Evolutionary conservation across 2,888 invertebrate species (phyloP).

Genomic region (Trypoxylon attenuatum): DNA sequence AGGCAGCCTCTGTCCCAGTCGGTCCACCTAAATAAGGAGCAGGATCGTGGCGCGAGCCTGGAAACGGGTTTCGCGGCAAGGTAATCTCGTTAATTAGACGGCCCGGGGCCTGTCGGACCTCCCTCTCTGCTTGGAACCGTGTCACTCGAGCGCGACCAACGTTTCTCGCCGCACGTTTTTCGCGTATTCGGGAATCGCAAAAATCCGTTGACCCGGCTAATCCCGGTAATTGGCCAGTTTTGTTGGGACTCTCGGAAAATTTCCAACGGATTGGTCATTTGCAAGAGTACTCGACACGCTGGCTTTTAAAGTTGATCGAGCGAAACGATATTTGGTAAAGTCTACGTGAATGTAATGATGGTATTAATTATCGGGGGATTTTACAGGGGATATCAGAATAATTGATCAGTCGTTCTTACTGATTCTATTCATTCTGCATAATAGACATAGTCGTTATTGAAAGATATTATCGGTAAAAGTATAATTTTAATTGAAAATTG

Average conservation of each 20-base stretch:
- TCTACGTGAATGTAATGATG: too few relatives aligned
- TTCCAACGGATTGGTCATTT: not conserved
- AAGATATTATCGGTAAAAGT: too few relatives aligned
- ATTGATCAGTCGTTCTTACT: too few relatives aligned
- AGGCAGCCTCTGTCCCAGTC: conserved; percentile 34
- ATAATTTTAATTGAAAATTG: too few relatives aligned
- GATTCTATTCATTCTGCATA: too few relatives aligned
- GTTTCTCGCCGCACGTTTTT: conserved; percentile 5
- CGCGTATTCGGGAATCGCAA: not conserved
- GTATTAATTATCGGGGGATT: too few relatives aligned
- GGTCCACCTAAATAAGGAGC: conserved; percentile 47
- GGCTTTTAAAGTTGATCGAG: too few relatives aligned
- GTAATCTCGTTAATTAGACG: conserved; percentile 49
- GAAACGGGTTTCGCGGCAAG: conserved; percentile 44
- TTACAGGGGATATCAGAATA: too few relatives aligned
- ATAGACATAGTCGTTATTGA: too few relatives aligned
- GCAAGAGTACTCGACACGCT: not conserved
- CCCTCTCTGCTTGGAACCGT: conserved; percentile 23
- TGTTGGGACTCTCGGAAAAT: not conserved
- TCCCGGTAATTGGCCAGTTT: too few relatives aligned
- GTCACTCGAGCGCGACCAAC: conserved; percentile 2
- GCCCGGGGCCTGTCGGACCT: conserved; percentile 11
- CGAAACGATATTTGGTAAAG: too few relatives aligned
- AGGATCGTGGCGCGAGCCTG: conserved; percentile 20
- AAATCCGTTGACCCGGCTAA: not conserved